These are phyloP conservation scores for Delphinus delphis DNA, from an alignment of 2,113 vertebrate species.

Conservation along the genomic window DNA sequence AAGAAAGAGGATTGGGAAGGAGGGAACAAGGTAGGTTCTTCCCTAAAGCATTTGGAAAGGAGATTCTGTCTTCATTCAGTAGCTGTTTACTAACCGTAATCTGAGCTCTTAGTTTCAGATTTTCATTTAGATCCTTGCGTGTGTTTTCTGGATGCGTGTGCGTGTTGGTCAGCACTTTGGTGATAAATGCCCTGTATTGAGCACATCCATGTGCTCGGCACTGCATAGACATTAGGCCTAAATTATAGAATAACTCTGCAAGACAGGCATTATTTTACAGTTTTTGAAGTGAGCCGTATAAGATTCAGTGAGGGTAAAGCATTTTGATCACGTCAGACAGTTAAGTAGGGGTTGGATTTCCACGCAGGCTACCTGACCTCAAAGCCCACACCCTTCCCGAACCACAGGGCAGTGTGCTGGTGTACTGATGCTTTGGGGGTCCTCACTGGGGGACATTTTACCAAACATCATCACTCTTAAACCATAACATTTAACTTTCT, in stretches of 20 bases:
- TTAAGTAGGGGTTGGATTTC: not conserved
- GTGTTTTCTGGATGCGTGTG: not conserved
- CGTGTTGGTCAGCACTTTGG: not conserved
- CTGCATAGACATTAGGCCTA: not conserved
- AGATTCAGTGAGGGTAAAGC: not conserved
- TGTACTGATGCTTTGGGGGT: not conserved
- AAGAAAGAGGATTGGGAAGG: not conserved
- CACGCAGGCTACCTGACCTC: not conserved
- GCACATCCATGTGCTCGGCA: not conserved
- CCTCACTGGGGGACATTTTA: not conserved
- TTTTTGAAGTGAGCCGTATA: not conserved
- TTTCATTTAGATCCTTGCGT: not conserved
- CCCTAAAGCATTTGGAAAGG: not conserved
- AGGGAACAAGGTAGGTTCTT: not conserved
- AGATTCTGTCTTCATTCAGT: not conserved
- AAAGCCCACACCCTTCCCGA: not conserved
- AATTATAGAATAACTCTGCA: not conserved
- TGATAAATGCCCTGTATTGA: not conserved
- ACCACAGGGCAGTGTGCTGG: not conserved
- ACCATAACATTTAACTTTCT: not conserved
- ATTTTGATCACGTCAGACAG: not conserved
- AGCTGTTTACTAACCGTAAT: not conserved
- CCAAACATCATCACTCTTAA: not conserved
- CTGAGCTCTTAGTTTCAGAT: not conserved
- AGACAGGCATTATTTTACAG: not conserved